A percentile compares a stretch with the other conserved stretches of the same genome.
Conservation (phyloP, 2,888 invertebrate species). For the Conchocele bisecta region DNA sequence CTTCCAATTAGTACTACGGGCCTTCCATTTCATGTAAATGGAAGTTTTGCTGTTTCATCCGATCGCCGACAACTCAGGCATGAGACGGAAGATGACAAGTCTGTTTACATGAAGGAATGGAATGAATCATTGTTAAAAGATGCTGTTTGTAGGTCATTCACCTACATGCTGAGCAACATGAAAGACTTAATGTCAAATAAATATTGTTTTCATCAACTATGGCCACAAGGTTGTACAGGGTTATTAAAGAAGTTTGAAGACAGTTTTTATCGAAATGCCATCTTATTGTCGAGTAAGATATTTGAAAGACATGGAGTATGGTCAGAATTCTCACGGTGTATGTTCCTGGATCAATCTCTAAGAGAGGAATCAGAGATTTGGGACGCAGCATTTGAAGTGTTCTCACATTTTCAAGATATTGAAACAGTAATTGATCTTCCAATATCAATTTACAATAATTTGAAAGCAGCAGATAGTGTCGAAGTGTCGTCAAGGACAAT, state of each 20-base stretch:
- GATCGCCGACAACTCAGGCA: constrained; percentile 69
- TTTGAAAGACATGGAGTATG: constrained; percentile 29
- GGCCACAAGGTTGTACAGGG: constrained; percentile 35
- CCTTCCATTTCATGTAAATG: constrained; percentile 78
- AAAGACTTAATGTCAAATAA: neutral
- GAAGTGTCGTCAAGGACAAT: constrained; percentile 23
- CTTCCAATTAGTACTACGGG: constrained; percentile 69
- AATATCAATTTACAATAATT: neutral
- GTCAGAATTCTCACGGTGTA: constrained; percentile 24
- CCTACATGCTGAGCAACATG: constrained; percentile 41
- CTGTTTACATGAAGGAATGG: constrained; percentile 43
- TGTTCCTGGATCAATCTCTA: constrained; percentile 40
- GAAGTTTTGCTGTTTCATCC: constrained; percentile 74
- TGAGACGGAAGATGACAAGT: constrained; percentile 71
- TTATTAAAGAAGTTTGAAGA: neutral
- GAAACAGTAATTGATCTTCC: constrained; percentile 36
- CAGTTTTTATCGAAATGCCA: constrained; percentile 33
- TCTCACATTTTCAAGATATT: constrained; percentile 13
- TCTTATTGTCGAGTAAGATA: constrained; percentile 8
- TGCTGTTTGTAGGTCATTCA: constrained; percentile 42
- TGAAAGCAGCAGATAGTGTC: constrained; percentile 1
- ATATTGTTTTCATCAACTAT: constrained; percentile 33
- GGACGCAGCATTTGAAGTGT: constrained; percentile 22
- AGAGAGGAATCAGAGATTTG: constrained; percentile 20
- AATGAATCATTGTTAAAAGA: constrained; percentile 55